Evolutionary conservation across 2,888 invertebrate species (phyloP).

Genomic region (Cerceris ruficornis): DNA sequence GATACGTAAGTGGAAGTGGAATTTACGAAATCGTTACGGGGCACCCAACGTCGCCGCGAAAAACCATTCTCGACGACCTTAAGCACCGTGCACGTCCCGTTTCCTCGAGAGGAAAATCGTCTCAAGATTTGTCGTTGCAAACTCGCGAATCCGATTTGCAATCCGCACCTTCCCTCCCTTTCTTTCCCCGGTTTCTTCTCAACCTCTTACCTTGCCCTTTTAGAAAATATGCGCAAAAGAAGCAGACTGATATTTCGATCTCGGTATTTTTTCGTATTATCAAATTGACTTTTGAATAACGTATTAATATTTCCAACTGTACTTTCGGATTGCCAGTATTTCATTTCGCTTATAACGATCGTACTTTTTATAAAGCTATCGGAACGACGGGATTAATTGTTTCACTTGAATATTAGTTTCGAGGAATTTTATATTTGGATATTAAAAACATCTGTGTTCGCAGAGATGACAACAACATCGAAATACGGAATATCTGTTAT

Average conservation of each 20-base stretch:
- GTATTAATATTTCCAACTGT: not conserved
- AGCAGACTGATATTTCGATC: constrained; percentile 13
- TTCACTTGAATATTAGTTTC: too few relatives aligned
- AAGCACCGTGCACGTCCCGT: constrained; percentile 23
- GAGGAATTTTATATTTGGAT: too few relatives aligned
- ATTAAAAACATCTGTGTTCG: too few relatives aligned
- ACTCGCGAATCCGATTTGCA: constrained; percentile 43
- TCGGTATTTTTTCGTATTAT: not conserved
- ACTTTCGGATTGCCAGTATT: not conserved
- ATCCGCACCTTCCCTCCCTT: not conserved
- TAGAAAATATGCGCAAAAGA: constrained; percentile 1
- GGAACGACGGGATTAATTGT: too few relatives aligned
- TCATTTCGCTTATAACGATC: too few relatives aligned
- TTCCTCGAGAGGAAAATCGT: constrained; percentile 26
- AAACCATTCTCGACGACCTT: constrained; percentile 20
- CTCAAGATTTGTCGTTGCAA: constrained; percentile 34
- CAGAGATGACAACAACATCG: too few relatives aligned
- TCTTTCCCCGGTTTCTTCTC: constrained; percentile 2
- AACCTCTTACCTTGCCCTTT: not conserved
- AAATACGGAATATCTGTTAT: too few relatives aligned
- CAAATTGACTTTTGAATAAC: constrained; percentile 17
- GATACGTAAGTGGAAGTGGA: constrained; percentile 2
- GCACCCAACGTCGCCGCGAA: not conserved
- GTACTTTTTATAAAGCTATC: too few relatives aligned
- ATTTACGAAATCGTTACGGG: constrained; percentile 16